phyloP scores from a whole-genome alignment of 1,140 invertebrate species.

The Notospermus geniculatus region DNA sequence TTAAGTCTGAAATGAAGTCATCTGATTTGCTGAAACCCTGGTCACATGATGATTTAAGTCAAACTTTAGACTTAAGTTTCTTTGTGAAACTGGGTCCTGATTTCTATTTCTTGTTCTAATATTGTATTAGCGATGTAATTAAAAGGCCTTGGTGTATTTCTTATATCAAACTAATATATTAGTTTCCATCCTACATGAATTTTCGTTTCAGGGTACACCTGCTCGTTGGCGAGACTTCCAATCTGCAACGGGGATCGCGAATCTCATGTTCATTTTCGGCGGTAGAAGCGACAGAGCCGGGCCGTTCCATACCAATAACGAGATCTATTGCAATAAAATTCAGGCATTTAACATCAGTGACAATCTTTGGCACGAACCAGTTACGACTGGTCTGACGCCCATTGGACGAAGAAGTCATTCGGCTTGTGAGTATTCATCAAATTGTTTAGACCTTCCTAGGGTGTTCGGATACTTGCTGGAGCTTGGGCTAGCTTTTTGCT shows the following conservation, averaged over 20 bases:
- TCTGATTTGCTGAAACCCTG: too few species aligned
- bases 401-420: conserved; percentile 81
- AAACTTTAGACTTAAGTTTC: too few species aligned
- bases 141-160: too few species aligned
- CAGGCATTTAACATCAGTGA: conserved; percentile 72
- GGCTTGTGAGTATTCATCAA: conserved; percentile 67
- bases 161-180: too few species aligned
- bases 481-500: too few species aligned
- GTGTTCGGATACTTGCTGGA: too few species aligned
- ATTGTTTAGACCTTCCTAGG: neutral
- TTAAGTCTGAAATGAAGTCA: too few species aligned
- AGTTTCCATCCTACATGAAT: conserved; percentile 4
- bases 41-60: too few species aligned
- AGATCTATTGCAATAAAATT: conserved; percentile 76
- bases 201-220: conserved; percentile 54
- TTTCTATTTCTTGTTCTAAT: too few species aligned
- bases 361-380: conserved; percentile 67
- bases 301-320: conserved; percentile 65
- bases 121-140: too few species aligned
- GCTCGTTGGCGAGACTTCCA: conserved; percentile 84
- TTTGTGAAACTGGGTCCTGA: too few species aligned
- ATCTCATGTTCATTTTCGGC: conserved; percentile 83
- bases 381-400: conserved; percentile 62
- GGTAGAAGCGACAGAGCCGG: conserved; percentile 71
- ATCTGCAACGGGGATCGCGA: conserved; percentile 71